phyloP scores from a whole-genome alignment of 2,888 invertebrate genomes.

The Ligdia adustata region DNA sequence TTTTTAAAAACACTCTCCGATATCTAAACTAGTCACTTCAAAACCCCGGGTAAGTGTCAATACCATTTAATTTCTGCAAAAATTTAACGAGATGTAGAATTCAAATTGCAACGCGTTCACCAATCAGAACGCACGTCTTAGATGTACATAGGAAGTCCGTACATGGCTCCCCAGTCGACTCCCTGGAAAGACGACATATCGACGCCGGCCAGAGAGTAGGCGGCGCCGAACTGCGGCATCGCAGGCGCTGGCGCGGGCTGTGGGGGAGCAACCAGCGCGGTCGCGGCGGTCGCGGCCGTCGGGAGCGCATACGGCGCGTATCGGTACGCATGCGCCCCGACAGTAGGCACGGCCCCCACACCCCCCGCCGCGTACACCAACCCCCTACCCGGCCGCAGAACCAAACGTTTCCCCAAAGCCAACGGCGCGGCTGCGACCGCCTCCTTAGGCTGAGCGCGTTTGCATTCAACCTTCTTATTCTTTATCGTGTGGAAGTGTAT shows the following conservation, averaged over 20 bases:
- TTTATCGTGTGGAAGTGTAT: conserved; percentile 97
- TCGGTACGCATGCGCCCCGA: conserved; percentile 74
- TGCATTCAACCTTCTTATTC: conserved; percentile 95
- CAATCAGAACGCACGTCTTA: conserved; percentile 69
- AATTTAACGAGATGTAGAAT: no score
- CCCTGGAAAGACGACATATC: conserved; percentile 97
- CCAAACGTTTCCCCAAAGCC: conserved; percentile 89
- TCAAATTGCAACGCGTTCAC: not conserved
- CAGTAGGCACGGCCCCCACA: conserved; percentile 58
- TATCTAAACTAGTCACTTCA: no score
- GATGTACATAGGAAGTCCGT: conserved; percentile 97
- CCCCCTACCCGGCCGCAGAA: conserved; percentile 87
- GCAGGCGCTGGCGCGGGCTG: conserved; percentile 83
- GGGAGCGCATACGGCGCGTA: conserved; percentile 83
- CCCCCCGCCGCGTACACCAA: conserved; percentile 80
- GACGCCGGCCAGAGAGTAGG: conserved; percentile 93
- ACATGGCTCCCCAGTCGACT: conserved; percentile 96
- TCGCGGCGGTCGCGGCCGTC: conserved; percentile 49
- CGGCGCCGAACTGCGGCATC: conserved; percentile 86
- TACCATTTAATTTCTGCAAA: no score
- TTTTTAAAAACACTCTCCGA: no score
- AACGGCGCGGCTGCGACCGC: conserved; percentile 88
- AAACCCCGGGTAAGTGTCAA: no score
- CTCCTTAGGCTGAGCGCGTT: conserved; percentile 96
- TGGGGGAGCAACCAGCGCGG: conserved; percentile 78